Evolutionary conservation across 2,797 vertebrate genomes (phyloP).

Genomic region (Cyprinodon diabolis): DNA sequence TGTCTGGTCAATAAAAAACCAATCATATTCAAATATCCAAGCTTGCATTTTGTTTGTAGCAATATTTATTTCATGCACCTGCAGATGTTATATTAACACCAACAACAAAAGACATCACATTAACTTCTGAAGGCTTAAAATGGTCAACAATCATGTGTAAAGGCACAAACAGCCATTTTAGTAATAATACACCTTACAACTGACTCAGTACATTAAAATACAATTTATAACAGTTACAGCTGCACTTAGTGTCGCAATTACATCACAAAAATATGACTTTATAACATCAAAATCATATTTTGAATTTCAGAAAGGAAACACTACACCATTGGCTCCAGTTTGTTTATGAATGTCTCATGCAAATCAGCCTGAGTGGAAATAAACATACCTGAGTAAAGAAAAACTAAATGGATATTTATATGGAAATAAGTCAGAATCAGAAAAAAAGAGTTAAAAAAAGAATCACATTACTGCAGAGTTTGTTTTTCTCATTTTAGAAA

Average conservation of each 20-base stretch:
- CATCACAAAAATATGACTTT: constrained; percentile 62
- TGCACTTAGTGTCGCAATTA: constrained; percentile 65
- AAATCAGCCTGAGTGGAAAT: constrained; percentile 62
- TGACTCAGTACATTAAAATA: constrained; percentile 65
- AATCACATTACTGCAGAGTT: neutral
- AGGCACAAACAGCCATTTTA: constrained; percentile 72
- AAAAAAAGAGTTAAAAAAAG: neutral
- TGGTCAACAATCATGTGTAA: constrained; percentile 71
- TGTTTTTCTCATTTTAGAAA: neutral
- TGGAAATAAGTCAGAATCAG: constrained; percentile 7
- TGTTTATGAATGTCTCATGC: constrained; percentile 63
- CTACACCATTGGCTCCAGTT: constrained; percentile 50
- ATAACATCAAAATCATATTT: constrained; percentile 52
- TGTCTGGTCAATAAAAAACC: neutral
- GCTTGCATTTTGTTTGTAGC: constrained; percentile 15
- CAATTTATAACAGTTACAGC: constrained; percentile 64
- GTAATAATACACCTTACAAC: constrained; percentile 59
- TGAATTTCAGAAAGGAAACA: constrained; percentile 51
- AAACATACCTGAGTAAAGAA: constrained; percentile 74
- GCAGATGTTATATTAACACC: constrained; percentile 70
- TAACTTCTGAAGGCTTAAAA: constrained; percentile 68
- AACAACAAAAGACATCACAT: constrained; percentile 68
- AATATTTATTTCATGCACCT: constrained; percentile 83
- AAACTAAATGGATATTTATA: constrained; percentile 23
- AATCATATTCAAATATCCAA: neutral